phyloP scores from a whole-genome alignment of 2,797 vertebrate genomes.

The Otolemur crassicaudatus region DNA sequence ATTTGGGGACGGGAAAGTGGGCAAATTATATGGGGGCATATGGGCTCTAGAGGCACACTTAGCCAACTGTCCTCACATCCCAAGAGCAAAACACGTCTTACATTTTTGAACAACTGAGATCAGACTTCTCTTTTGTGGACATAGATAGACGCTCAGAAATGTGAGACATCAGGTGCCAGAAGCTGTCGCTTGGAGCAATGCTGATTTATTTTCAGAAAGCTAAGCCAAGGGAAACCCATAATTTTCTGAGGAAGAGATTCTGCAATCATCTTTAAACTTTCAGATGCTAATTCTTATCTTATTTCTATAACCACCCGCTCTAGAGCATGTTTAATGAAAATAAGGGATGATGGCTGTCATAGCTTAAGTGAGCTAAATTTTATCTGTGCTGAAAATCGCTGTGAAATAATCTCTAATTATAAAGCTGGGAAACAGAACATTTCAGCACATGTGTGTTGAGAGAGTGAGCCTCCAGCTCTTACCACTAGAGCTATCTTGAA shows the following conservation, averaged over 20 bases:
- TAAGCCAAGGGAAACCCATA: constrained; percentile 71
- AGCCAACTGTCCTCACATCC: not conserved
- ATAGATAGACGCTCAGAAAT: constrained; percentile 7
- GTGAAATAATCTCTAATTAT: constrained; percentile 78
- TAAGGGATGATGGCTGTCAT: constrained; percentile 74
- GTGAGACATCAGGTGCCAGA: constrained; percentile 27
- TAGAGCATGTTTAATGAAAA: constrained; percentile 84
- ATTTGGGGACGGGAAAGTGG: constrained; percentile 30
- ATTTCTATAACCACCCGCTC: constrained; percentile 72
- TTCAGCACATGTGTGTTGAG: constrained; percentile 59
- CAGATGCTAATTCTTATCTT: constrained; percentile 76
- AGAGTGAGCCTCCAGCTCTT: constrained; percentile 43
- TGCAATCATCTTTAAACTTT: constrained; percentile 74
- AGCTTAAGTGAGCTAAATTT: constrained; percentile 70
- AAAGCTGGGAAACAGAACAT: constrained; percentile 77
- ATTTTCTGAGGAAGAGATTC: constrained; percentile 76
- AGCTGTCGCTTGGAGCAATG: constrained; percentile 53
- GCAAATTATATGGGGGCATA: not conserved
- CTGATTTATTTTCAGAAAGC: constrained; percentile 70
- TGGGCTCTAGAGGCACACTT: not conserved
- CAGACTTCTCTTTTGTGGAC: constrained; percentile 39
- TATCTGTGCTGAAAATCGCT: constrained; percentile 69
- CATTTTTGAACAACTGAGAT: constrained; percentile 56
- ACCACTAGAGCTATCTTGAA: constrained; percentile 51
- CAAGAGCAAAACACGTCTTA: constrained; percentile 38